A percentile compares a stretch with the other conserved stretches of the same genome.
Conservation (phyloP, 2,888 invertebrate species). For the Drosophila nr. fundita region DNA sequence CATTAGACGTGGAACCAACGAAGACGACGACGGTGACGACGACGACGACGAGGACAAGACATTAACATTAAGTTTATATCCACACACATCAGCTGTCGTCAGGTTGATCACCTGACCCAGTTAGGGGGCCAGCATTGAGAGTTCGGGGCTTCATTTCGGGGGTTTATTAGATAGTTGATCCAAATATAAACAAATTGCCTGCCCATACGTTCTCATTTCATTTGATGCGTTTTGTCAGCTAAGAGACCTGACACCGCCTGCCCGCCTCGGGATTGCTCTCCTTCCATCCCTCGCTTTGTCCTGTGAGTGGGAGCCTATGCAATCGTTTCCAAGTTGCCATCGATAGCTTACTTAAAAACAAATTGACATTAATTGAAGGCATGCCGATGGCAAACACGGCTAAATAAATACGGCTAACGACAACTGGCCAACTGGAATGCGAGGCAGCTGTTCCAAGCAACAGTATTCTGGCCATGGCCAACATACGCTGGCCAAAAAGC, state of each 20-base stretch:
- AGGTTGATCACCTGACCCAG: constrained; percentile 71
- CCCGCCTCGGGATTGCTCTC: background rate
- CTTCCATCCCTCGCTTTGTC: background rate
- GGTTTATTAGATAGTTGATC: constrained; percentile 61
- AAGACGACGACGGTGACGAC: constrained; percentile 21
- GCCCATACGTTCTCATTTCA: constrained; percentile 75
- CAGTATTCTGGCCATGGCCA: constrained; percentile 21
- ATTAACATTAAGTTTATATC: constrained; percentile 81
- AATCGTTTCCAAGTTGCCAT: constrained; percentile 49
- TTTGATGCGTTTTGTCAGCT: constrained; percentile 64
- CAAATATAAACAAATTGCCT: constrained; percentile 76
- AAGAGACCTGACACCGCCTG: background rate
- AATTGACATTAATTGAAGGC: constrained; percentile 84
- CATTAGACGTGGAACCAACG: constrained; percentile 49
- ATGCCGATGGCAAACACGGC: constrained; percentile 79
- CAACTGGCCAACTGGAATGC: constrained; percentile 60
- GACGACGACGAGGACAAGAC: constrained; percentile 41
- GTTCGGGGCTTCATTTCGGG: constrained; percentile 23
- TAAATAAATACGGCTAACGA: constrained; percentile 79
- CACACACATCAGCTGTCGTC: constrained; percentile 75
- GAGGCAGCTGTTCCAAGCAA: constrained; percentile 15
- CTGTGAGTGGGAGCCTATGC: background rate
- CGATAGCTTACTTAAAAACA: constrained; percentile 81
- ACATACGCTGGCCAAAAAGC: constrained; percentile 34
- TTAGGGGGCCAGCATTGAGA: constrained; percentile 17